phyloP scores from a whole-genome alignment of 2,888 invertebrate genomes.

The Aporophyla nigra region DNA sequence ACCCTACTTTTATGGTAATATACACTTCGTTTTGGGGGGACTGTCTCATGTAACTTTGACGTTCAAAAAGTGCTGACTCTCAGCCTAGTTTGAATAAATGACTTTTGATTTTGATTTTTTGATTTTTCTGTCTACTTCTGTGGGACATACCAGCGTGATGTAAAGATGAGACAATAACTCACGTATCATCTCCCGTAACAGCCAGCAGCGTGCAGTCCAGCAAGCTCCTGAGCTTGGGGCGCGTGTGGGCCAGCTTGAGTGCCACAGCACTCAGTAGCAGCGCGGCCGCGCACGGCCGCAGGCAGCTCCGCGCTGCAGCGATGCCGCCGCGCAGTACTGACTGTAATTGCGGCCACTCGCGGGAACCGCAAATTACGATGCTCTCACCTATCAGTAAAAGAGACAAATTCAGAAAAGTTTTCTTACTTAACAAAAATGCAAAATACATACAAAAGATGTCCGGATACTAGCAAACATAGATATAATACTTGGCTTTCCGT shows the following conservation, averaged over 20 bases:
- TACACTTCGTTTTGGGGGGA: too few species aligned
- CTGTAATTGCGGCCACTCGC: slow-evolving; percentile 79
- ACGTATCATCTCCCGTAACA: slow-evolving; percentile 58
- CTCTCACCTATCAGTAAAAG: slow-evolving; percentile 92
- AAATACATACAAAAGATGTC: neutral
- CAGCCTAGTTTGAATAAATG: too few species aligned
- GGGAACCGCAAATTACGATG: slow-evolving; percentile 93
- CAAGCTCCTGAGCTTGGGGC: slow-evolving; percentile 88
- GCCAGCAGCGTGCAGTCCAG: slow-evolving; percentile 91
- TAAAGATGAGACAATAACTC: neutral
- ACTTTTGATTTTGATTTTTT: too few species aligned
- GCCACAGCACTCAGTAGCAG: slow-evolving; percentile 93
- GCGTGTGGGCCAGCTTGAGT: slow-evolving; percentile 91
- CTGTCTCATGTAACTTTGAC: too few species aligned
- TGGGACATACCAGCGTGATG: neutral
- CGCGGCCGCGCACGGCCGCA: slow-evolving; percentile 80
- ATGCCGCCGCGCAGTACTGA: slow-evolving; percentile 73
- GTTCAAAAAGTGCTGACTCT: too few species aligned
- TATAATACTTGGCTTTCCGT: neutral
- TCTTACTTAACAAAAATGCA: neutral
- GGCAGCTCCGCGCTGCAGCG: slow-evolving; percentile 88
- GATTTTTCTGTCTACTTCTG: too few species aligned
- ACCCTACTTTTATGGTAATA: too few species aligned
- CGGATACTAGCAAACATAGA: neutral
- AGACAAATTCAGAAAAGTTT: neutral